A percentile compares a stretch with the other conserved stretches of the same genome.
Evolutionary conservation across 2,797 vertebrate genomes (phyloP).

Genomic region (Pseudotriccus pelzelni): DNA sequence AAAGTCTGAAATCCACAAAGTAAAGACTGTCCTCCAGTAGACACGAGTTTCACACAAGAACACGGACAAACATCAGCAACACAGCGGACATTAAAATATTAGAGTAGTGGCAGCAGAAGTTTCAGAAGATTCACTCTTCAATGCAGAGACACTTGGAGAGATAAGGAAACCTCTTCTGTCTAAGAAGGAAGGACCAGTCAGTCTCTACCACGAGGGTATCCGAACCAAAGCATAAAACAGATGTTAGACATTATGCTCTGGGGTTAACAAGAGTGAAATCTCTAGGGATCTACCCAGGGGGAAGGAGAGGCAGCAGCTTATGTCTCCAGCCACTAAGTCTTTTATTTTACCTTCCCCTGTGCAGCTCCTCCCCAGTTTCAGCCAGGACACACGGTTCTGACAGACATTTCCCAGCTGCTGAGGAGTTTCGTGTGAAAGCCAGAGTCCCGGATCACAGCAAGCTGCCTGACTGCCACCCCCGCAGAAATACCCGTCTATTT

Average conservation of each 20-base stretch:
- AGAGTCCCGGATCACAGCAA: neutral
- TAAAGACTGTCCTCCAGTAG: neutral
- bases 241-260: neutral
- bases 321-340: neutral
- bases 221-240: neutral
- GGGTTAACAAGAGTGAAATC: neutral
- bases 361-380: neutral
- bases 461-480: accelerated
- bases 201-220: neutral
- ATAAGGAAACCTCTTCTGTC: neutral
- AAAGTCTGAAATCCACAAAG: neutral
- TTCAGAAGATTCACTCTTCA: neutral
- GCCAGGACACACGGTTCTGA: accelerated
- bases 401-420: accelerated
- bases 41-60: neutral
- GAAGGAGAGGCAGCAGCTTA: neutral
- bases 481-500: neutral
- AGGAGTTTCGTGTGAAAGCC: accelerated
- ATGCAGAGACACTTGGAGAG: neutral
- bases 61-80: accelerated
- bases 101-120: neutral
- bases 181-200: neutral
- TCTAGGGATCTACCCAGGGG: neutral
- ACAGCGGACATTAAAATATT: neutral
- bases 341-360: neutral